Conservation (phyloP, 2,888 invertebrate species). For the Drosophila falleni region DNA sequence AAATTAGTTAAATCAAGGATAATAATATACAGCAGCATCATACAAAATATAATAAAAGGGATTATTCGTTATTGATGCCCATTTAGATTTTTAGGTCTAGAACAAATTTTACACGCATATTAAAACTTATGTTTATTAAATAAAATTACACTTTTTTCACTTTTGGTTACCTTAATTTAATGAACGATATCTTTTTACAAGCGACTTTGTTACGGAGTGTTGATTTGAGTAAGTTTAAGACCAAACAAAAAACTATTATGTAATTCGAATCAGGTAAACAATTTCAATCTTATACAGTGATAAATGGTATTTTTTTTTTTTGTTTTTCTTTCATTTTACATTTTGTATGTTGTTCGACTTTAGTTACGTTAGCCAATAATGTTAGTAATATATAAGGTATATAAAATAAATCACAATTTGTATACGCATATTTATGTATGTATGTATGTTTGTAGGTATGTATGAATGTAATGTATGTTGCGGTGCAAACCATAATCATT, state of each 20-base stretch:
- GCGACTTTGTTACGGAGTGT: constrained; percentile 31
- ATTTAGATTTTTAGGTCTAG: constrained; percentile 27
- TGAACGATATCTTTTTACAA: constrained; percentile 38
- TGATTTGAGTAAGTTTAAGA: constrained; percentile 28
- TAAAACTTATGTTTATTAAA: constrained; percentile 44
- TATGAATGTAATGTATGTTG: constrained; percentile 34
- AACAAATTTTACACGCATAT: constrained; percentile 30
- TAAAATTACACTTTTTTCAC: constrained; percentile 28
- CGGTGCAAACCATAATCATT: constrained; percentile 41
- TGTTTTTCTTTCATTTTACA: constrained; percentile 33
- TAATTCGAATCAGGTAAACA: constrained; percentile 60
- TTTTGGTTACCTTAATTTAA: constrained; percentile 27
- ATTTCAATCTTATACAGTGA: constrained; percentile 48
- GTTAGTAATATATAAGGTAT: constrained; percentile 71
- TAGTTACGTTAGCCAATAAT: constrained; percentile 64
- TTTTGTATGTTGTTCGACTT: constrained; percentile 45
- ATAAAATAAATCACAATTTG: constrained; percentile 81
- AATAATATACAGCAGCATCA: constrained; percentile 49
- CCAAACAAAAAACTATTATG: constrained; percentile 27
- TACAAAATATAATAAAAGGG: constrained; percentile 44
- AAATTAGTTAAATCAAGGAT: constrained; percentile 71
- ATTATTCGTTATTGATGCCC: constrained; percentile 36
- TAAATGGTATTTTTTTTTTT: constrained; percentile 25
- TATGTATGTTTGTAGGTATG: constrained; percentile 28
- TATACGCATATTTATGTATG: constrained; percentile 65